A percentile compares a stretch with the other conserved stretches of the same genome.
phyloP scores from a whole-genome alignment of 2,888 invertebrate species.

The Ornithoptera priamus region DNA sequence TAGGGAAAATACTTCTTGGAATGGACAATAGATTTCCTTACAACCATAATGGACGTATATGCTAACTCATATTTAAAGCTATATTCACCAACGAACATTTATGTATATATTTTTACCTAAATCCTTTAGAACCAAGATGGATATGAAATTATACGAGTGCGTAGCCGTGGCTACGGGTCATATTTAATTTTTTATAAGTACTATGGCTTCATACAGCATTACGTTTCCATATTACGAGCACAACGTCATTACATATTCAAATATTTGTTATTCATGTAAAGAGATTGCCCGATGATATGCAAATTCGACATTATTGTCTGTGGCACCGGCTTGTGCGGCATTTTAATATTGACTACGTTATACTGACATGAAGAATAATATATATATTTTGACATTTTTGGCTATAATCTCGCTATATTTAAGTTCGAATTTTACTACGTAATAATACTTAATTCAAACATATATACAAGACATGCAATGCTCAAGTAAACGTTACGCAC shows the following conservation, averaged over 20 bases:
- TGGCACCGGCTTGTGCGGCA: not conserved
- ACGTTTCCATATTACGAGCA: slow-evolving; percentile 4
- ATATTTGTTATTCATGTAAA: slow-evolving; percentile 12
- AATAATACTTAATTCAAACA: too few relatives aligned
- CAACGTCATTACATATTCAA: slow-evolving; percentile 2
- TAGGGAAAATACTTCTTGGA: too few relatives aligned
- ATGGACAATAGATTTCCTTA: too few relatives aligned
- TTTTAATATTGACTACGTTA: not conserved
- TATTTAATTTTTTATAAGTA: not conserved
- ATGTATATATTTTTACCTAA: too few relatives aligned
- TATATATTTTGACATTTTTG: not conserved
- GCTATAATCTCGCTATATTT: not conserved
- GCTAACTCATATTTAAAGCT: too few relatives aligned
- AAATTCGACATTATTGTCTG: slow-evolving; percentile 12
- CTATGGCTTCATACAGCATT: not conserved
- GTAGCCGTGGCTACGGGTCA: not conserved
- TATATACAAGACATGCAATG: too few relatives aligned
- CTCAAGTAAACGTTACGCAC: too few relatives aligned
- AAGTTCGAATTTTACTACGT: not conserved
- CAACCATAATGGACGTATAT: too few relatives aligned
- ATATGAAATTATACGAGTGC: too few relatives aligned
- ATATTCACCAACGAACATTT: too few relatives aligned
- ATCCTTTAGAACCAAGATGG: too few relatives aligned
- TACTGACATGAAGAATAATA: not conserved
- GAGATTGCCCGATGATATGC: slow-evolving; percentile 12